These are phyloP conservation scores for Drosophila lacertosa DNA, from an alignment of 1,140 invertebrate species.

Conservation along the genomic window DNA sequence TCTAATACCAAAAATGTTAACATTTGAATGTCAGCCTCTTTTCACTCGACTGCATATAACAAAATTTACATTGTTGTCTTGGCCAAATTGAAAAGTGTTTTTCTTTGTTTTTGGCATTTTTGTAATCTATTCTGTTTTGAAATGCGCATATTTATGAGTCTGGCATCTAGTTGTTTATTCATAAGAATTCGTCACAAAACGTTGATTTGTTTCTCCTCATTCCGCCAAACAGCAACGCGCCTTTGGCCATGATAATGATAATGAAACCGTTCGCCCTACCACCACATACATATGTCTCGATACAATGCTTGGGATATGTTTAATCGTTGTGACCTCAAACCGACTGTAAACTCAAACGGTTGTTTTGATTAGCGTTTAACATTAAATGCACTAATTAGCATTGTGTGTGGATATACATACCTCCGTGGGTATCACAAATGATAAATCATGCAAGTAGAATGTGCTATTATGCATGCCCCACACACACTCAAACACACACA, in stretches of 20 bases:
- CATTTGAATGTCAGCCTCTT: background rate
- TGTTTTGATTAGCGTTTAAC: constrained; percentile 17
- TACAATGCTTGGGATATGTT: background rate
- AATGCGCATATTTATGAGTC: constrained; percentile 23
- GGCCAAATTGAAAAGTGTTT: constrained; percentile 14
- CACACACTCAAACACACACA: background rate
- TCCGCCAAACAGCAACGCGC: background rate
- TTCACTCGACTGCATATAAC: constrained; percentile 17
- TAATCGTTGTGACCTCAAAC: constrained; percentile 3
- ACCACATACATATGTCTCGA: background rate
- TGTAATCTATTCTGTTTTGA: background rate
- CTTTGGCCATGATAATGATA: constrained; percentile 1
- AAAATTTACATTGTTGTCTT: constrained; percentile 21
- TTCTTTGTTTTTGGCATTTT: background rate
- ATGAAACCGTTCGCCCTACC: background rate
- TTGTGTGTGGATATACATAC: background rate
- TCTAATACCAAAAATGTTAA: background rate
- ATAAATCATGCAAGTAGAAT: constrained; percentile 20
- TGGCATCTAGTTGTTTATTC: constrained; percentile 17
- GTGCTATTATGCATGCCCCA: background rate
- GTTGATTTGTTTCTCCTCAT: background rate
- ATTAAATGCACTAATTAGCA: constrained; percentile 19
- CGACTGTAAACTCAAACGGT: constrained; percentile 13
- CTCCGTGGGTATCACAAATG: constrained; percentile 8
- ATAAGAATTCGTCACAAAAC: constrained; percentile 3